A percentile compares a stretch with the other conserved stretches of the same genome.
Evolutionary conservation across 1,140 invertebrate genomes (phyloP).

Genomic region (Theocolax elegans): DNA sequence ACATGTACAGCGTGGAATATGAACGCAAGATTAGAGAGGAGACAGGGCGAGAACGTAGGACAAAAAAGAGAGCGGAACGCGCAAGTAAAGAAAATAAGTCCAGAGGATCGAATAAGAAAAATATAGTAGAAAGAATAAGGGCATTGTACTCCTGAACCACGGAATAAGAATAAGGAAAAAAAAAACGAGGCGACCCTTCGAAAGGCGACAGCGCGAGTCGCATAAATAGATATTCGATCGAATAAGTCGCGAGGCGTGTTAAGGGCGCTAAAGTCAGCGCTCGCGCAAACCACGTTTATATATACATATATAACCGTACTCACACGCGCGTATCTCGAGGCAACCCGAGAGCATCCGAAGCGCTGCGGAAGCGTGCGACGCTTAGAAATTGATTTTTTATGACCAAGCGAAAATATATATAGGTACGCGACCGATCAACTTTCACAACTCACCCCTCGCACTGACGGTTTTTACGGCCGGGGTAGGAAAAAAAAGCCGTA

Average conservation of each 20-base stretch:
- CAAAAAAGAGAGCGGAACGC: neutral
- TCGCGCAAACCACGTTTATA: neutral
- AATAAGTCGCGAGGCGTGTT: neutral
- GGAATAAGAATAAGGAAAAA: neutral
- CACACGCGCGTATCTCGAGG: neutral
- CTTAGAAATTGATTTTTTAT: slow-evolving; percentile 39
- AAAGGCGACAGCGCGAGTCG: neutral
- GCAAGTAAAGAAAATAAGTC: neutral
- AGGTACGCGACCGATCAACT: slow-evolving; percentile 21
- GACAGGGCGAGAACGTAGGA: neutral
- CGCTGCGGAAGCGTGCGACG: slow-evolving; percentile 7
- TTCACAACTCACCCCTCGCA: slow-evolving; percentile 2
- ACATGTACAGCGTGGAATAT: too few species aligned
- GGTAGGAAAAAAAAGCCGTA: neutral
- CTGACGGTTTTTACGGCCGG: neutral
- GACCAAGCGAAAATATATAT: neutral
- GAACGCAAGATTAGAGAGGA: too few species aligned
- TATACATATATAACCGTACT: too few species aligned
- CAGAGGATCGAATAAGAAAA: neutral
- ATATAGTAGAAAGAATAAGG: neutral
- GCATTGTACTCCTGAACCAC: neutral
- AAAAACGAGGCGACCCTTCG: neutral
- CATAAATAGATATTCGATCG: slow-evolving; percentile 31
- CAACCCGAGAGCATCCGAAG: neutral
- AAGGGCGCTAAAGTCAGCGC: slow-evolving; percentile 17